Evolutionary conservation across 2,797 vertebrate species (phyloP).

Genomic region (Urosaurus nigricauda): DNA sequence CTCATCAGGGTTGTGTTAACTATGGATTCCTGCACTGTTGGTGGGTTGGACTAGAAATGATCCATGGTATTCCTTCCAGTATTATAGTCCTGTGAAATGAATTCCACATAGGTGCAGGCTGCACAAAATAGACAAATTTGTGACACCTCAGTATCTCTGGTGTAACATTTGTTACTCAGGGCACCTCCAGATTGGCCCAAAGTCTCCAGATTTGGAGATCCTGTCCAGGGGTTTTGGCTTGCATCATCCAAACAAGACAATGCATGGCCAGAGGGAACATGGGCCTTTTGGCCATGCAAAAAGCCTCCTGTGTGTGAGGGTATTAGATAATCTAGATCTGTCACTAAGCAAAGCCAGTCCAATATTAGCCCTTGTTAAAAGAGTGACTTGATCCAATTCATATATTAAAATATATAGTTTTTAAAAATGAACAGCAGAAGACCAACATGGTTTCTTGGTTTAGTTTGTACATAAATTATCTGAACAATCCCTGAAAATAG

Average conservation of each 20-base stretch:
- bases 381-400: background rate
- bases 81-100: background rate
- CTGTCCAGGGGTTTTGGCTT: too few relatives aligned
- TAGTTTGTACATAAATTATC: background rate
- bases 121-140: background rate
- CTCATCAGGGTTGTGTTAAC: background rate
- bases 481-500: background rate
- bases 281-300: too few relatives aligned
- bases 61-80: background rate
- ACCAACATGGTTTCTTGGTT: background rate
- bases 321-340: background rate
- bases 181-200: too few relatives aligned
- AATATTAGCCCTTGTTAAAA: background rate
- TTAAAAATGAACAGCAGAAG: background rate
- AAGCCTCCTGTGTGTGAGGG: background rate
- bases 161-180: background rate
- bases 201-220: background rate
- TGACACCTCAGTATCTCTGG: background rate
- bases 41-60: background rate
- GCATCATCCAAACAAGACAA: too few relatives aligned
- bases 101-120: background rate
- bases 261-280: too few relatives aligned
- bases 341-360: background rate
- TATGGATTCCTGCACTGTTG: background rate
- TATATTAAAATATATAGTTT: background rate